These are phyloP conservation scores for Cebidichthys violaceus DNA, from an alignment of 2,113 vertebrate genomes.

Conservation along the genomic window DNA sequence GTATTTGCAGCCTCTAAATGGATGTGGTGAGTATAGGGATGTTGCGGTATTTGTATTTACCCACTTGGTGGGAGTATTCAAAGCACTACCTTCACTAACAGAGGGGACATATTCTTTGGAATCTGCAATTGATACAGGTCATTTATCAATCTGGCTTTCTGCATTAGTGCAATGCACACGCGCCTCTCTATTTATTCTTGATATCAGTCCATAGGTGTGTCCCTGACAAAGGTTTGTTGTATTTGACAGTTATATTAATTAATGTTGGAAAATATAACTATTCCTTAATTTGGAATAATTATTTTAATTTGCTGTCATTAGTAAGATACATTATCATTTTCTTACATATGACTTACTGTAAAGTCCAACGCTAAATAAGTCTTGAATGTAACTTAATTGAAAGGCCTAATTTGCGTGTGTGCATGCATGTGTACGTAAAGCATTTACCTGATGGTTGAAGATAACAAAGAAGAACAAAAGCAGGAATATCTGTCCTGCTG, in stretches of 20 bases:
- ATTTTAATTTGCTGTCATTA: conserved; percentile 7
- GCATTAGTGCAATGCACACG: conserved; percentile 14
- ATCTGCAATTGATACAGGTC: too few relatives aligned
- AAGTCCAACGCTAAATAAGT: neutral
- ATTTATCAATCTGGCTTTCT: too few relatives aligned
- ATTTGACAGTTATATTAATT: conserved; percentile 11
- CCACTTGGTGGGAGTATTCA: too few relatives aligned
- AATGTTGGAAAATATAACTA: neutral
- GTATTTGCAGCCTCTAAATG: neutral
- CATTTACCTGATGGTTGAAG: conserved; percentile 72
- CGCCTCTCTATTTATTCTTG: neutral
- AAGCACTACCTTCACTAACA: too few relatives aligned
- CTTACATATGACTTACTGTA: neutral
- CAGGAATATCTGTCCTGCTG: conserved; percentile 29
- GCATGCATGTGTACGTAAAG: neutral
- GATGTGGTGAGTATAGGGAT: too few relatives aligned
- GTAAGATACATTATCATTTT: neutral
- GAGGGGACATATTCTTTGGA: too few relatives aligned
- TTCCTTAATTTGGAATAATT: conserved; percentile 7
- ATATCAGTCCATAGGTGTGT: neutral
- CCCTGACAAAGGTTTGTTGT: neutral
- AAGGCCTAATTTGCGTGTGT: neutral
- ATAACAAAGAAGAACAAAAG: conserved; percentile 54
- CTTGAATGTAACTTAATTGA: neutral
- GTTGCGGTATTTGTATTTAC: neutral